These are phyloP conservation scores for Pteromalus puparum DNA, from an alignment of 1,140 invertebrate species.

Conservation along the genomic window DNA sequence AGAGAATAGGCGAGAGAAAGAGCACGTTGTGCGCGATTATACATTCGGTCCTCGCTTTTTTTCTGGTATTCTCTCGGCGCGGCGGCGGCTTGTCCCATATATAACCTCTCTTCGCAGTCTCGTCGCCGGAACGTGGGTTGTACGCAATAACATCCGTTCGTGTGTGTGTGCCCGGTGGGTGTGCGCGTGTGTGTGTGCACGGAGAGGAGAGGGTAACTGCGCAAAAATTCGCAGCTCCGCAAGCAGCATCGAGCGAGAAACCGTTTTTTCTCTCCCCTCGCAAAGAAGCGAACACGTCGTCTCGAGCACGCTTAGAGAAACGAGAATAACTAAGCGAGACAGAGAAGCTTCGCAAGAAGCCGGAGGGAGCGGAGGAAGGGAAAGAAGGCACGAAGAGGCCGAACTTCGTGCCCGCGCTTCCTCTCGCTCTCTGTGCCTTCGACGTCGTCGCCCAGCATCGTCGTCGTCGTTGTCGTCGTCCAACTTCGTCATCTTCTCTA, in stretches of 20 bases:
- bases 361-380: constrained; percentile 5
- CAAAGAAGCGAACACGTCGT: not conserved
- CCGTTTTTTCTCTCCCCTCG: not conserved
- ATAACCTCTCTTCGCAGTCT: not conserved
- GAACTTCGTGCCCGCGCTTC: constrained; percentile 10
- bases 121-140: not conserved
- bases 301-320: not conserved
- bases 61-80: not conserved
- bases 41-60: not conserved
- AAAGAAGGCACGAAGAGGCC: constrained; percentile 8
- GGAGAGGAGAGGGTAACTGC: not conserved
- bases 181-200: not conserved
- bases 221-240: constrained; percentile 2
- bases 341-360: not conserved
- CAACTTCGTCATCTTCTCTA: not conserved
- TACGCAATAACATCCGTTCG: not conserved
- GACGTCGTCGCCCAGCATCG: too few species aligned
- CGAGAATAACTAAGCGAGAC: not conserved
- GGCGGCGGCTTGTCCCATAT: not conserved
- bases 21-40: not conserved
- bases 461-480: not conserved
- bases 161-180: not conserved
- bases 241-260: not conserved
- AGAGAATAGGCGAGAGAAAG: not conserved
- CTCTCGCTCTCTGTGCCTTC: not conserved